Evolutionary conservation across 2,888 invertebrate genomes (phyloP), one percentile per base, ranked within the genome.

Genomic region (Xylota segnis): DNA sequence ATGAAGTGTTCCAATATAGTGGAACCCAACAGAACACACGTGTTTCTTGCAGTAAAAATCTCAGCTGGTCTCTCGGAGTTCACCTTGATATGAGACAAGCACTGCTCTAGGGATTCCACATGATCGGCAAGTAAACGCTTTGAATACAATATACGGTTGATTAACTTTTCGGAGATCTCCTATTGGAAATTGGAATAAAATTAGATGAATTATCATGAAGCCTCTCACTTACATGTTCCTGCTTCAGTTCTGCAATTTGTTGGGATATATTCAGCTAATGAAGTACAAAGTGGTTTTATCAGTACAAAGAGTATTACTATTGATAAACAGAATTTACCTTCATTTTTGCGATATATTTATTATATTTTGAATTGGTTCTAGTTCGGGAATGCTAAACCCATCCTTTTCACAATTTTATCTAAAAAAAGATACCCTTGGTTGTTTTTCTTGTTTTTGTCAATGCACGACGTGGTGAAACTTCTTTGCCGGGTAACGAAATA

Each of bases 41-140:
- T 89, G 68, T 90, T 91, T 12, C 90, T 88, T 5, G 90, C 89
- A 7, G 90, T 91, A 47, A 90, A 89, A 45, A 89, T 87, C 68
- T 89, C 89, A 0, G 63, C 29, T 12, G 74, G 52, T 4, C 45
- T 75, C 7, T 68, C 37, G 0, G 50, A n/a, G n/a, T 27, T 43
- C 1, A n/a, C 27, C 2, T 87, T 58, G 40, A 88, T 54, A 74
- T 88, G 88, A 32, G 87, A 82, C 86, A 91, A 88, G 54, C 90
- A 91, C 18, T 90, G 90, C 43, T 92, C 92, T n/a, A 92, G 87
- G 0, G 90, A 90, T 79, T 92, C 92, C 2, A 92, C 90, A 87
- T 92, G 92, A 87, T 92, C 92, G 45, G 91, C 90, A 6, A 92
- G 87, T 50, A 92, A 88, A 0, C 92, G 90, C 58, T 92, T 91